Percentiles rank a stretch among this genome's conserved stretches.
phyloP scores from a whole-genome alignment of 1,140 invertebrate genomes.

The Lineus longissimus region DNA sequence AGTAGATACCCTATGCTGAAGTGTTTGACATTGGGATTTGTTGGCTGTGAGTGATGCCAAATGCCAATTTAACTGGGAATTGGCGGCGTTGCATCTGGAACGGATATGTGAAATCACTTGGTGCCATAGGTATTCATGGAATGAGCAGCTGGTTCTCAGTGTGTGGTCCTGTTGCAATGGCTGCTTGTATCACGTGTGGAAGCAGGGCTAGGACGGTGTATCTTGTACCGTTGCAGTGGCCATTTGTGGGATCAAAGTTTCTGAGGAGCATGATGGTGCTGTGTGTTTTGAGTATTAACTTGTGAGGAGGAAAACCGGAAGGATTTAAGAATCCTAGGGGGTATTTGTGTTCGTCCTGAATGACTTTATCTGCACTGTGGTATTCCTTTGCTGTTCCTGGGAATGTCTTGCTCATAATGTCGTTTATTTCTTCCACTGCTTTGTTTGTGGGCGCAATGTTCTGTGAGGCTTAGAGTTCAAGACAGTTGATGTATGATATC shows the following conservation, averaged over 20 bases:
- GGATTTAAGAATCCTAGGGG: slow-evolving; percentile 44
- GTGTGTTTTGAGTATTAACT: slow-evolving; percentile 46
- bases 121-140: slow-evolving; percentile 21
- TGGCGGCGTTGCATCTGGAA: slow-evolving; percentile 55
- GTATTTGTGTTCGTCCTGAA: slow-evolving; percentile 19
- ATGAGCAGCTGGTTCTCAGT: slow-evolving; percentile 23
- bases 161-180: slow-evolving; percentile 16
- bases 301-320: slow-evolving; percentile 48
- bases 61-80: slow-evolving; percentile 56
- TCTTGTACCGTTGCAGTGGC: slow-evolving; percentile 50
- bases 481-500: too few relatives aligned
- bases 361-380: not conserved
- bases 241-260: slow-evolving; percentile 36
- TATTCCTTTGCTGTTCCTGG: not conserved
- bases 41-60: slow-evolving; percentile 60
- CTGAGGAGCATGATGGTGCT: slow-evolving; percentile 47
- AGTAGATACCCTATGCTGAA: slow-evolving; percentile 30
- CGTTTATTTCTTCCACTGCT: not conserved
- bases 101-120: slow-evolving; percentile 18
- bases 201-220: slow-evolving; percentile 29
- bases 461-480: too few relatives aligned
- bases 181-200: slow-evolving; percentile 21
- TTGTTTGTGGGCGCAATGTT: not conserved
- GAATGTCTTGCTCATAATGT: not conserved
- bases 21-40: slow-evolving; percentile 58